Base-by-base conservation (phyloP, 92 coral and sea anemone species). In the Paragorgia papillata region DNA sequence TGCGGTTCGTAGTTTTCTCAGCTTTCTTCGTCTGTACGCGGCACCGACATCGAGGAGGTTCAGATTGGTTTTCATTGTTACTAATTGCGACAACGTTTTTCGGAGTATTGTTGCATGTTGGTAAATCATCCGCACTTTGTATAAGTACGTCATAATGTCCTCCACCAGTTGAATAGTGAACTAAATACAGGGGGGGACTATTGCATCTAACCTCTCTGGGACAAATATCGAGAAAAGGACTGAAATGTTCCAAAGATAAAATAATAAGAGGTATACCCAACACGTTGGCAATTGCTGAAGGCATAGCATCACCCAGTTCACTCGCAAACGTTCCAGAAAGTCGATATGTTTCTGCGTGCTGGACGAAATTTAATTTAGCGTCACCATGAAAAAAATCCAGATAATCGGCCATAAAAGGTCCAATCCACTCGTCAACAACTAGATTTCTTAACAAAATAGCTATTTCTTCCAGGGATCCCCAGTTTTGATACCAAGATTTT, bases 111-210 rank as follows among this genome's bases (percentile, higher is more conserved):
- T n/a, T n/a, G n/a, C n/a, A n/a, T n/a, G n/a, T n/a, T n/a, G n/a
- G n/a, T n/a, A n/a, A n/a, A n/a, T n/a, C n/a, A 37, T 5, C 58
- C 20, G 19, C 6, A 5, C 8, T 7, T 17, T 4, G 17, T 51
- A 51, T 51, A 17, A 80, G 35, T 64, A 79, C 59, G 25, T 80
- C 84, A 35, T 80, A 69, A 26, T 80, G 79, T 66, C 80, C 84
- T 24, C 69, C 68, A 43, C 79, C 79, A 39, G 67, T 37, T 69
- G 57, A 65, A 22, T 54, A 66, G 46, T 69, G 66, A 5, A 79
- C 79, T 33, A 80, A 66, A 26, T 33, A 33, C 0, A 76, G 32
- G 2, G 33, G 81, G 1, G 46, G 9, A 31, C 31, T n/a, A 34
- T 48, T 32, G 59, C 59, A 1, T 17, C 17, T 69, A n/a, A 57